A percentile compares a stretch with the other conserved stretches of the same genome.
phyloP scores from a whole-genome alignment of 2,113 vertebrate genomes.

The Sceloporus tristichus region DNA sequence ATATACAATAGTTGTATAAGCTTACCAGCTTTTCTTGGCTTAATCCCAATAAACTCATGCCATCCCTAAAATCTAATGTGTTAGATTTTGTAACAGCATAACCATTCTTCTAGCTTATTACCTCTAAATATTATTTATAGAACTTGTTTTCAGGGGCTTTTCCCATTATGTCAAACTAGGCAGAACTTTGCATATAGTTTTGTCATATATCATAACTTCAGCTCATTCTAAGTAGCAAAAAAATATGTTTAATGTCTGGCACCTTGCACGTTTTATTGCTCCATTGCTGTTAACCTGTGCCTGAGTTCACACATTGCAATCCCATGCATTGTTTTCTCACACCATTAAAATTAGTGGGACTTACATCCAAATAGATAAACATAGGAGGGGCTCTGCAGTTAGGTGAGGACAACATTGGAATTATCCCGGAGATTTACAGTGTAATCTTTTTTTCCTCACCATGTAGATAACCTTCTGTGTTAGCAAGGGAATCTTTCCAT shows the following conservation, averaged over 20 bases:
- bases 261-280: not conserved
- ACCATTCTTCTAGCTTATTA: not conserved
- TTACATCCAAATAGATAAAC: not conserved
- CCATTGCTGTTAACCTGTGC: not conserved
- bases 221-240: not conserved
- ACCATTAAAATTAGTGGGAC: not conserved
- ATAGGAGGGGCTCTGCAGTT: not conserved
- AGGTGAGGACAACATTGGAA: too few species aligned
- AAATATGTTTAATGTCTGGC: not conserved
- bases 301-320: not conserved
- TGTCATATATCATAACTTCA: slow-evolving; percentile 10
- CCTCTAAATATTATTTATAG: not conserved
- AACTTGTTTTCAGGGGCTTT: not conserved
- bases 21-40: not conserved
- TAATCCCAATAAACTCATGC: not conserved
- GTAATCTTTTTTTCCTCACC: not conserved
- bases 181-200: not conserved
- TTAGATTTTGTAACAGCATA: not conserved
- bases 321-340: not conserved
- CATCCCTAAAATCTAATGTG: not conserved
- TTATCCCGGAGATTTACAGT: not conserved
- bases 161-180: slow-evolving; percentile 1
- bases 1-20: not conserved
- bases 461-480: not conserved
- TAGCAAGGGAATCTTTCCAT: not conserved